Evolutionary conservation across 2,888 invertebrate species (phyloP).

Genomic region (Cenopis cana): DNA sequence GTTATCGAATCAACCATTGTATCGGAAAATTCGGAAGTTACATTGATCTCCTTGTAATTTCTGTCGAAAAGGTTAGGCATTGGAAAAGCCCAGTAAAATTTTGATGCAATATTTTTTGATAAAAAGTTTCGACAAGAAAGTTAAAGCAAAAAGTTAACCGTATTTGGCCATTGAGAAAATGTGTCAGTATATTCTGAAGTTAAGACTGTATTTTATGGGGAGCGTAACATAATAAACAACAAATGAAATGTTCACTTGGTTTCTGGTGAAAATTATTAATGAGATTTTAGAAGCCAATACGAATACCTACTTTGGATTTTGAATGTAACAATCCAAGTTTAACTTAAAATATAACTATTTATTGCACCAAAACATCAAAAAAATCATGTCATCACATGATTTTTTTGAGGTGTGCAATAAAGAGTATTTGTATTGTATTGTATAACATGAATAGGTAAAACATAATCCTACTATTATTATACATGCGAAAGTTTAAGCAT

Average conservation of each 20-base stretch:
- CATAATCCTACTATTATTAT: too few relatives aligned
- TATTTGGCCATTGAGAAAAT: slow-evolving; percentile 7
- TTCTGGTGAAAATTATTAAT: not conserved
- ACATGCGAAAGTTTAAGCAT: too few relatives aligned
- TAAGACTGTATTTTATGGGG: not conserved
- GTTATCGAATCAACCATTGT: too few relatives aligned
- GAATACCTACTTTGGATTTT: too few relatives aligned
- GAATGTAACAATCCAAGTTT: too few relatives aligned
- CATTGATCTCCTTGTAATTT: slow-evolving; percentile 45
- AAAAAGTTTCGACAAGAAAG: slow-evolving; percentile 8
- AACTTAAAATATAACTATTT: too few relatives aligned
- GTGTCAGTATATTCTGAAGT: slow-evolving; percentile 12
- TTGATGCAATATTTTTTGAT: slow-evolving; percentile 14
- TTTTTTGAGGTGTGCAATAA: too few relatives aligned
- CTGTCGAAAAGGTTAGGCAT: slow-evolving; percentile 46
- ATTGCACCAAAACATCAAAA: too few relatives aligned
- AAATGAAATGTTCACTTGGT: not conserved
- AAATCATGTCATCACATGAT: too few relatives aligned
- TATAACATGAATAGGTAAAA: too few relatives aligned
- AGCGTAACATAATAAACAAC: slow-evolving; percentile 10
- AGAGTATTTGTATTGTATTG: too few relatives aligned
- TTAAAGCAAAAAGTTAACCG: slow-evolving; percentile 3
- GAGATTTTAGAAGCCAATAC: not conserved
- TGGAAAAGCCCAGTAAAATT: slow-evolving; percentile 44
- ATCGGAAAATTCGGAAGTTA: too few relatives aligned